phyloP scores from a whole-genome alignment of 1,140 invertebrate genomes.

The Dendrolimus punctatus region DNA sequence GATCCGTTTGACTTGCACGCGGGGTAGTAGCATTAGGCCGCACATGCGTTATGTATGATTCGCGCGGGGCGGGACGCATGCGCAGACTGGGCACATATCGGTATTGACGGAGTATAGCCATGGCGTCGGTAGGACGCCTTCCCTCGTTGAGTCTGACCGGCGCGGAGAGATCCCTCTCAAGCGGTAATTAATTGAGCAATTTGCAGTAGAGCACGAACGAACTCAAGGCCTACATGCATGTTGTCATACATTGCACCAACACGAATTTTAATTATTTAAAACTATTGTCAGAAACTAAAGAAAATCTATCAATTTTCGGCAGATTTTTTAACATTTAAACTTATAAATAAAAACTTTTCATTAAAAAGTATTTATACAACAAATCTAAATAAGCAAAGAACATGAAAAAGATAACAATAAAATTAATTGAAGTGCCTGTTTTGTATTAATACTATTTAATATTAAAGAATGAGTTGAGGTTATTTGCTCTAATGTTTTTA shows the following conservation, averaged over 20 bases:
- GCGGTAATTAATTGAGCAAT: constrained; percentile 21
- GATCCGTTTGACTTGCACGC: constrained; percentile 11
- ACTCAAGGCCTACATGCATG: constrained; percentile 12
- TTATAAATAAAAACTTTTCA: no score
- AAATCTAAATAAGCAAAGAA: no score
- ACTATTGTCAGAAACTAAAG: no score
- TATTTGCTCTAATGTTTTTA: no score
- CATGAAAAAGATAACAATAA: no score
- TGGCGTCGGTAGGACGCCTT: constrained; percentile 46
- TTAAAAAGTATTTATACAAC: no score
- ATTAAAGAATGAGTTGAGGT: no score
- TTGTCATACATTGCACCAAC: neutral
- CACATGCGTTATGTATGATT: constrained; percentile 34
- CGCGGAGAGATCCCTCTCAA: constrained; percentile 13
- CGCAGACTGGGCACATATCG: constrained; percentile 33
- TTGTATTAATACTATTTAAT: no score
- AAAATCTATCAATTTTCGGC: no score
- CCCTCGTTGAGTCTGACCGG: constrained; percentile 24
- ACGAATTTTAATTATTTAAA: no score
- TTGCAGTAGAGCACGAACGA: constrained; percentile 11
- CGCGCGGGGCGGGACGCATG: constrained; percentile 22
- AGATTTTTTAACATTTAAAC: no score
- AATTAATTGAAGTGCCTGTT: no score
- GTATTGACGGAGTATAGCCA: constrained; percentile 38
- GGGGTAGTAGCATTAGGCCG: constrained; percentile 18